Base-by-base conservation (phyloP, 1,140 invertebrate genomes). In the Oedothorax gibbosus region DNA sequence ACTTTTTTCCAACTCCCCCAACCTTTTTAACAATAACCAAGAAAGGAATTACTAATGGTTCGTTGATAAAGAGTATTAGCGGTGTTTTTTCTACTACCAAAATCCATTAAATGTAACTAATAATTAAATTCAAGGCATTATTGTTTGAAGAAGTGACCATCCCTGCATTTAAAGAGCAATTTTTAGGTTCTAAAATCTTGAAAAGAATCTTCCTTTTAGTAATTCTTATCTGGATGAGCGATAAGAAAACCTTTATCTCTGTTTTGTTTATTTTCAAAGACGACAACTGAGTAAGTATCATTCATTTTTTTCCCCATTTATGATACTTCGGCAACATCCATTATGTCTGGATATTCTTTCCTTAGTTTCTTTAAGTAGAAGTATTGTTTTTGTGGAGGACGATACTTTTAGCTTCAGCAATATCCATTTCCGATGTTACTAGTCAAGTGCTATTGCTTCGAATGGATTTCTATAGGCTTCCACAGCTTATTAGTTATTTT, bases 231-330 rank as follows among this genome's bases (percentile, higher is more conserved):
- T 77, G 35, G 53, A 49, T 35, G 68, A 49, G 14, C 50, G 64
- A 79, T 64, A 64, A n/a, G 75, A 65, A 53, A 21, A 79, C 62
- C 56, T 79, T 79, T 66, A 77, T 62, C 64, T 81, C 21, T 14
- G 18, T 50, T 53, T 80, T 71, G 78, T 81, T 81, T 81, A 71
- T 65, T 81, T 81, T 81, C 78, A 81, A 57, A 81, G 78, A 79
- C 35, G 35, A 35, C 75, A 57, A 60, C 78, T 54, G 49, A 35
- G 60, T 50, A 71, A 57, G 20, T 60, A 71, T 81, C 78, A 71
- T 81, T 81, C 54, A 60, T 69, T 80, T 81, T 81, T 80, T 79
- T 80, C 35, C 18, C 66, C 78, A 81, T 81, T 81, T 81, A 81
- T 81, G 78, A 81, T 71, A n/a, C 21, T 60, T 81, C 54, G 54